Percentiles rank a stretch among this genome's conserved stretches.
phyloP scores from a whole-genome alignment of 2,797 vertebrate species.

The Chromobotia macracanthus region DNA sequence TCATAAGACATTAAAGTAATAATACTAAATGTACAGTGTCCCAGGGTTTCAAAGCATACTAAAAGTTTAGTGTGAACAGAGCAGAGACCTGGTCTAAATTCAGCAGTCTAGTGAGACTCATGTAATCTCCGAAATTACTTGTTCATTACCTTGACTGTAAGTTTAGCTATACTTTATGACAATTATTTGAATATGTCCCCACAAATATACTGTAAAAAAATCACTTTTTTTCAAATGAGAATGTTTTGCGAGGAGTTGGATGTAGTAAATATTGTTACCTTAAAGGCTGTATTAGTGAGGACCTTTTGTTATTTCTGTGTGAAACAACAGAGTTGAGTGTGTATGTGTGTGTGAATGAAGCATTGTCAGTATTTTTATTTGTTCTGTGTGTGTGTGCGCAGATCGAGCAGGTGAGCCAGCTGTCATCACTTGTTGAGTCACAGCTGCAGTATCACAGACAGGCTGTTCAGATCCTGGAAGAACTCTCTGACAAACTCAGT shows the following conservation, averaged over 20 bases:
- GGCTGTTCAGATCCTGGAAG: conserved; percentile 93
- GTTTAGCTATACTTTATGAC: not conserved
- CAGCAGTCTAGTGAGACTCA: not conserved
- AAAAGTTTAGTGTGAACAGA: not conserved
- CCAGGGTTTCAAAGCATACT: not conserved
- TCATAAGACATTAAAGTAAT: not conserved
- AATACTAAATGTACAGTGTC: not conserved
- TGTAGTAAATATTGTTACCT: too few relatives aligned
- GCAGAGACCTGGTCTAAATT: not conserved
- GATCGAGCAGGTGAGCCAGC: conserved; percentile 98
- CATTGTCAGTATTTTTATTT: conserved; percentile 26
- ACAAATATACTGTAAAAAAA: too few relatives aligned
- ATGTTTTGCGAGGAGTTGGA: too few relatives aligned
- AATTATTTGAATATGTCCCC: too few relatives aligned
- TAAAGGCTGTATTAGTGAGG: too few relatives aligned
- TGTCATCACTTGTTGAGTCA: conserved; percentile 93
- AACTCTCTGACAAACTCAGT: conserved; percentile 90
- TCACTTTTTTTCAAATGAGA: not conserved
- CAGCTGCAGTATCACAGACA: conserved; percentile 96
- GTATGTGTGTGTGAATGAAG: conserved; percentile 12
- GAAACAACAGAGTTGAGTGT: too few relatives aligned
- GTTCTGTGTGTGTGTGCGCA: conserved; percentile 58
- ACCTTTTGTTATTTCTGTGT: too few relatives aligned
- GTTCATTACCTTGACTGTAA: conserved; percentile 19
- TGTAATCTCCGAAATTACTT: not conserved